Conservation (phyloP, 1,140 invertebrate genomes). For the Potamilus streckersoni region DNA sequence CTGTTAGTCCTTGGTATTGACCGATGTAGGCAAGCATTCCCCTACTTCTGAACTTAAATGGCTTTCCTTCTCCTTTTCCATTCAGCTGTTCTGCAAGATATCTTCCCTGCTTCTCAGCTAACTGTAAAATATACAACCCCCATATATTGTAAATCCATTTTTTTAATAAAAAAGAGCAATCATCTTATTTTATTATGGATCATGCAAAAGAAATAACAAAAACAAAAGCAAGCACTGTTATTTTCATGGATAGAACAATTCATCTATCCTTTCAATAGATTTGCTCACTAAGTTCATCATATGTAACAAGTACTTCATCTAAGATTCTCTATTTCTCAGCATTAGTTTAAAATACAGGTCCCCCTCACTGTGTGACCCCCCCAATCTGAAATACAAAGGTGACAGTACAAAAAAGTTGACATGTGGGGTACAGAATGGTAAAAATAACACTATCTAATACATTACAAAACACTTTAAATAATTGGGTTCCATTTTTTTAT, state of each 20-base stretch:
- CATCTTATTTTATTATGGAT: background rate
- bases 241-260: background rate
- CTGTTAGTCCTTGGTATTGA: conserved; percentile 63
- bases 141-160: background rate
- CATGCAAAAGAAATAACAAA: background rate
- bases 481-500: no score
- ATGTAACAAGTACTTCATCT: no score
- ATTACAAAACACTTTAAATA: no score
- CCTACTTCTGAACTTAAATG: conserved; percentile 63
- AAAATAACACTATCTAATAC: no score
- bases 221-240: background rate
- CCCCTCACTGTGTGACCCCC: no score
- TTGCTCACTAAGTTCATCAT: no score
- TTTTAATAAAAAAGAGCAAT: background rate
- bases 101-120: conserved; percentile 67
- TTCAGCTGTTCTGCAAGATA: conserved; percentile 63
- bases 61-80: conserved; percentile 19
- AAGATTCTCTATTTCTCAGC: no score
- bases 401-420: no score
- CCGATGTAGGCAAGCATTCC: conserved; percentile 70
- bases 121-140: conserved; percentile 32
- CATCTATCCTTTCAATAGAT: background rate
- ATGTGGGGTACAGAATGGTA: no score
- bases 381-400: no score
- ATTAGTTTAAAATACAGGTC: no score